A percentile compares a stretch with the other conserved stretches of the same genome.
Evolutionary conservation across 30 jellyfish, hydroid and myxozoan genomes (phyloP).

Genomic region (Phacellophora camtschatica): DNA sequence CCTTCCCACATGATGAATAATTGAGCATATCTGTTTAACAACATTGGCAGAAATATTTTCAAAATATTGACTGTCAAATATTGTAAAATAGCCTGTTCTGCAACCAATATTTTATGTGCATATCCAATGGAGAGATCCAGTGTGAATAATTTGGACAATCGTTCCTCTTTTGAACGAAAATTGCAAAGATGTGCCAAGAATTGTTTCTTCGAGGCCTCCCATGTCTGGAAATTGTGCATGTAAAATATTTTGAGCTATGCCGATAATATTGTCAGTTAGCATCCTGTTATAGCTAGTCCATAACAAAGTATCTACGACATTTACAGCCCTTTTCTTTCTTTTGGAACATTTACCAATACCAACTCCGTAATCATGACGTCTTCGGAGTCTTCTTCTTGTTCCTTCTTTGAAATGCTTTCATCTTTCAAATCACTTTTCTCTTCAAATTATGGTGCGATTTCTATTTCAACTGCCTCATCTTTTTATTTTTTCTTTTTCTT

Average conservation of each 20-base stretch:
- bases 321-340: neutral
- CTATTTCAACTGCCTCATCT: neutral
- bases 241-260: neutral
- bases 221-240: neutral
- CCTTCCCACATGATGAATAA: no score
- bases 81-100: no score
- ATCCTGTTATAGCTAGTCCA: neutral
- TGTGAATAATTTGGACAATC: neutral
- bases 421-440: no score
- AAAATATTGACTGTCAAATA: no score
- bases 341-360: neutral
- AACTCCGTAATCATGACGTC: neutral
- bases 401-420: neutral
- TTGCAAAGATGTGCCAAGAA: neutral
- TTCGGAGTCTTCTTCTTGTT: neutral
- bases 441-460: neutral
- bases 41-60: no score
- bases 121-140: neutral
- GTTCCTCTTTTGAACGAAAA: neutral
- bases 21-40: no score
- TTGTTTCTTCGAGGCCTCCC: neutral
- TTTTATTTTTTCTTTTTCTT: neutral
- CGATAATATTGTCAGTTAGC: neutral
- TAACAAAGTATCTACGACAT: neutral
- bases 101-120: neutral